Base-by-base conservation (phyloP, 2,797 vertebrate species). In the Limnodromus scolopaceus region DNA sequence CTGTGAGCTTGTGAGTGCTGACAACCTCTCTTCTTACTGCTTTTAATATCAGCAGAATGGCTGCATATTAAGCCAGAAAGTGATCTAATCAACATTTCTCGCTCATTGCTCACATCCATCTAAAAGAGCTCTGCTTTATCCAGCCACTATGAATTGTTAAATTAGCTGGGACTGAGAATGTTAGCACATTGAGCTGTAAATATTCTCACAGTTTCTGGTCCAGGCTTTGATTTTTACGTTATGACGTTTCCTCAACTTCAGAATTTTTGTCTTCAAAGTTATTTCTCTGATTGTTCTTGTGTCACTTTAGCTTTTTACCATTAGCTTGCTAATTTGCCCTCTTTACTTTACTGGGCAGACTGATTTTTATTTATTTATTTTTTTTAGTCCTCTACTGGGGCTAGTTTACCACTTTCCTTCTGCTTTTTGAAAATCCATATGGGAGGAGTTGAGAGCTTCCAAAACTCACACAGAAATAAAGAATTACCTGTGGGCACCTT, bases 61-160 rank as follows among this genome's bases (percentile, higher is more conserved):
- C 95, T 95, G 94, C 93, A 95, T 96, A 97, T 95, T 89, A 96
- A 94, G 87, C 70, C 82, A 97, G 96, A 76, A 95, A 93, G 78
- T 95, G 92, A 97, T 84, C 82, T 85, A 95, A 94, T 85, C 81
- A 91, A 96, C 95, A 82, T 95, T 94, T 89, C 94, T 96, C 91
- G 91, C 82, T 87, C 92, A 85, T 95, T 92, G 88, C 89, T 95
- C 92, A 94, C 82, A 96, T 93, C 72, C 84, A 72, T 83, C 79
- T 92, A 55, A 84, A 92, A 93, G 54, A 74, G 39, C 57, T 93
- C 76, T 81, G 65, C 75, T 93, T 94, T 72, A 94, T 83, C 61
- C 84, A 84, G 76, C 28, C 13, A 4, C 72, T 91, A 48, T 96
- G 92, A 93, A 94, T 89, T 13, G 57, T 94, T 89, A 95, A 93